Conservation (phyloP, 2,113 vertebrate species). For the Oncorhynchus nerka region DNA sequence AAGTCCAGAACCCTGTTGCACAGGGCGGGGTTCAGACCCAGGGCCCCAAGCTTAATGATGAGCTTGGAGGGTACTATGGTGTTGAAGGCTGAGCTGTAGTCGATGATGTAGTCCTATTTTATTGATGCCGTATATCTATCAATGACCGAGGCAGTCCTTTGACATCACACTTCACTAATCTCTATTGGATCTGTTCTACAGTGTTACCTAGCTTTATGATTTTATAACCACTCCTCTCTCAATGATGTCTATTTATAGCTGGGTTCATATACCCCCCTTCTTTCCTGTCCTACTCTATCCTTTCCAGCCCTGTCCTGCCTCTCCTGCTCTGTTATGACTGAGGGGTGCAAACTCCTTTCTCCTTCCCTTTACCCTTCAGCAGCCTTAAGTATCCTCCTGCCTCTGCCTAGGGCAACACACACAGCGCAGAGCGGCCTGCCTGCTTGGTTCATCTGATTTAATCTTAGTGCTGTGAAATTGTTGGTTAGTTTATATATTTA, state of each 20-base stretch:
- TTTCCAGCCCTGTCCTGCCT: too few species aligned
- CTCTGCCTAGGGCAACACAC: not conserved
- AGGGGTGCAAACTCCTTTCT: not conserved
- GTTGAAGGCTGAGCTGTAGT: too few species aligned
- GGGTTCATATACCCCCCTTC: slow-evolving; percentile 2
- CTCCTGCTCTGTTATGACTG: slow-evolving; percentile 3
- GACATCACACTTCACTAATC: not conserved
- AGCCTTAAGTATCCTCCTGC: too few species aligned
- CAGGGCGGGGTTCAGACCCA: too few species aligned
- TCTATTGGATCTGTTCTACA: slow-evolving; percentile 5
- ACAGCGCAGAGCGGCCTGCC: too few species aligned
- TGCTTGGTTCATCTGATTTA: slow-evolving; percentile 1
- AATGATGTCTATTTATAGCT: slow-evolving; percentile 55
- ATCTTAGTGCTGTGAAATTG: slow-evolving; percentile 19
- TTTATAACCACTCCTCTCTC: slow-evolving; percentile 19
- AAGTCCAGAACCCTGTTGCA: too few species aligned
- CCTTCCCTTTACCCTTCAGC: not conserved
- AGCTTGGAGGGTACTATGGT: too few species aligned
- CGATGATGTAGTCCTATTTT: too few species aligned
- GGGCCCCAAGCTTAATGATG: too few species aligned
- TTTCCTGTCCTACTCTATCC: too few species aligned
- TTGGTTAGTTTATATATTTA: slow-evolving; percentile 8
- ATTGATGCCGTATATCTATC: too few species aligned
- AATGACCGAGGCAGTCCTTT: too few species aligned
- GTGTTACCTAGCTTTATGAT: slow-evolving; percentile 38